A percentile compares a stretch with the other conserved stretches of the same genome.
Conservation (phyloP, 2,113 vertebrate genomes). For the Thamnophis sirtalis region DNA sequence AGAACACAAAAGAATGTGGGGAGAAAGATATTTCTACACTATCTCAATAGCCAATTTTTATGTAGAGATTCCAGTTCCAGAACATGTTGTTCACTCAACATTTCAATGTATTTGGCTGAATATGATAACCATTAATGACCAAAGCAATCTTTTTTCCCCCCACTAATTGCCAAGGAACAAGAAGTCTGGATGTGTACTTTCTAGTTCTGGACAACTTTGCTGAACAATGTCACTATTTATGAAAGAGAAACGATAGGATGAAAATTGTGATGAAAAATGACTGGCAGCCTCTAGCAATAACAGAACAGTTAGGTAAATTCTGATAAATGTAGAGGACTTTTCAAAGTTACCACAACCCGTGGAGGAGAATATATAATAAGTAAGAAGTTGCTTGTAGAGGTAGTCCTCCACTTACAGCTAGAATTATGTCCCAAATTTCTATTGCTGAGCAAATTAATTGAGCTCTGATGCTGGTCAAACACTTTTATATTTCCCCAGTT, state of each 20-base stretch:
- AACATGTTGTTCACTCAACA: background rate
- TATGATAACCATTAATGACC: background rate
- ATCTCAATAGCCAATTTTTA: background rate
- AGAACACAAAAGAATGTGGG: background rate
- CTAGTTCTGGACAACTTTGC: background rate
- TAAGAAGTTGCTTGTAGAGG: background rate
- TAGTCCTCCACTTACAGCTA: background rate
- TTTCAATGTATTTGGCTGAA: background rate
- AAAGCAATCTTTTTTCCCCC: background rate
- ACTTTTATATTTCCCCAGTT: constrained; percentile 19
- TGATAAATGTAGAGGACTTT: background rate
- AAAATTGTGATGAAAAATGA: background rate
- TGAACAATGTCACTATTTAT: background rate
- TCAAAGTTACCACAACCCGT: background rate
- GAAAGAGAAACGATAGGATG: background rate
- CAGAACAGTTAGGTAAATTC: background rate
- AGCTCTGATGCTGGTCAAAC: constrained; percentile 3
- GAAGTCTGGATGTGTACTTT: background rate
- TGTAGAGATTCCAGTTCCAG: background rate
- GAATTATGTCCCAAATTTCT: background rate
- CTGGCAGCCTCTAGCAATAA: background rate
- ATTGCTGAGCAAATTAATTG: background rate
- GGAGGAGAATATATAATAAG: background rate
- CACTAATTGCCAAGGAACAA: background rate
- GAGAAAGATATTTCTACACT: background rate